Conservation (phyloP, 92 coral and sea anemone species). For the Montipora capitata region DNA sequence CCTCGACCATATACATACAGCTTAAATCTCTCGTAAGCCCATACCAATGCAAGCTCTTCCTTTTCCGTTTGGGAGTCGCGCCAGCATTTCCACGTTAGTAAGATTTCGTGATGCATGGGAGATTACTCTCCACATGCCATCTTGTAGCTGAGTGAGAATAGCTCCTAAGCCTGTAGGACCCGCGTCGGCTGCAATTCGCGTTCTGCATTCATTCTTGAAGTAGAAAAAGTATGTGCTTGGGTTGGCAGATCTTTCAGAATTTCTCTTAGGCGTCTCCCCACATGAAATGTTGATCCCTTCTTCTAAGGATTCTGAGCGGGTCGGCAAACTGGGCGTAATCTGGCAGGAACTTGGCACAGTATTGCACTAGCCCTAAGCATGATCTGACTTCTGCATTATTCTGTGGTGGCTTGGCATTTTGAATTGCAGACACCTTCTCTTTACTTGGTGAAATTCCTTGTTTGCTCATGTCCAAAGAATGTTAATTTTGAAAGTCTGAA, state of each 20-base stretch:
- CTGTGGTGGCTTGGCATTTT: constrained; percentile 49
- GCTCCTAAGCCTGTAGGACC: constrained; percentile 70
- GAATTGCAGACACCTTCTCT: constrained; percentile 58
- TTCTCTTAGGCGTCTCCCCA: constrained; percentile 71
- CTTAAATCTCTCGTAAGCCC: constrained; percentile 1
- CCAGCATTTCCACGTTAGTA: constrained; percentile 54
- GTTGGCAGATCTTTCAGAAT: constrained; percentile 54
- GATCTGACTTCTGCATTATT: constrained; percentile 49
- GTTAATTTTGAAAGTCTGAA: constrained; percentile 48
- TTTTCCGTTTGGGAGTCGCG: constrained; percentile 64
- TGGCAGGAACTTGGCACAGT: too few species aligned
- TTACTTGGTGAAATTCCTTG: constrained; percentile 49
- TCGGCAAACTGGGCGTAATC: constrained; percentile 65
- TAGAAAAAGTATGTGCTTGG: constrained; percentile 59
- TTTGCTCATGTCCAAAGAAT: constrained; percentile 49
- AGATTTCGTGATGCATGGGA: constrained; percentile 63
- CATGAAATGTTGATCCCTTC: constrained; percentile 50
- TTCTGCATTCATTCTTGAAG: constrained; percentile 64
- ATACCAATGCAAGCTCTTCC: constrained; percentile 59
- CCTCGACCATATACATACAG: constrained; percentile 63
- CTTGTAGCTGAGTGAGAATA: constrained; percentile 62
- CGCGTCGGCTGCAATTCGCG: constrained; percentile 64
- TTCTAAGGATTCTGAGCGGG: constrained; percentile 59
- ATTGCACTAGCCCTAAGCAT: too few species aligned
- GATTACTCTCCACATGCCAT: constrained; percentile 59